Base-by-base conservation (phyloP, 2,888 invertebrate genomes). In the Eupithecia subumbrata region DNA sequence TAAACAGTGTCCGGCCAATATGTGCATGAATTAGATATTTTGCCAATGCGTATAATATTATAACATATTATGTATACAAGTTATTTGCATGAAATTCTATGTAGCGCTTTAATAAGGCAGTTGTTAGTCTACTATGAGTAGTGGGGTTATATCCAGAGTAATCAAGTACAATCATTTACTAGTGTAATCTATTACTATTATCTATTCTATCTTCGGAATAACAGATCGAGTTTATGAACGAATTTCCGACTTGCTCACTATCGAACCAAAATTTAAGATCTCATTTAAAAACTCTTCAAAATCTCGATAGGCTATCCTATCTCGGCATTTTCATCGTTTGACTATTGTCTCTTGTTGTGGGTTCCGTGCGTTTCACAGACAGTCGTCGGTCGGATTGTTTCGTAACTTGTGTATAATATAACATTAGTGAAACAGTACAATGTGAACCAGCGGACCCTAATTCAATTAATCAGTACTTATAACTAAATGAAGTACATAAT, bases 241-340 rank as follows among this genome's bases (percentile, higher is more conserved):
- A 92, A 91, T 91, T 91, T 89, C 89, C 86, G 83, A 88, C 86
- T 92, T 91, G 91, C 91, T 93, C 92, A 93, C 89, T 90, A 86
- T 92, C 85, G 88, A 92, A 94, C 92, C 92, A 93, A 93, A 91
- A 92, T 93, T 92, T 87, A 79, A 90, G 94, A 95, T 94, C 94
- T 94, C 92, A 92, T 92, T 92, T 86, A 84, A 84, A 85, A 85
- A 83, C 81, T 82, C 83, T 82, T 82, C 82, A 76, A 83, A 83
- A 80, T 76, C 77, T 75, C 76, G 72, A 77, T 80, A 80, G 77
- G 72, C 73, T 81, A 81, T 80, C 76, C 81, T 79, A 78, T 80
- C 69, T 69, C 66, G 71, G 75, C 74, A 81, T 75, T 71, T 79
- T 56, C 72, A 73, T 74, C 71, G 30, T 82, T 80, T 77, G 80